Evolutionary conservation across 1,140 invertebrate species (phyloP), one percentile per base, ranked within the genome.

Genomic region (Plodia interpunctella): DNA sequence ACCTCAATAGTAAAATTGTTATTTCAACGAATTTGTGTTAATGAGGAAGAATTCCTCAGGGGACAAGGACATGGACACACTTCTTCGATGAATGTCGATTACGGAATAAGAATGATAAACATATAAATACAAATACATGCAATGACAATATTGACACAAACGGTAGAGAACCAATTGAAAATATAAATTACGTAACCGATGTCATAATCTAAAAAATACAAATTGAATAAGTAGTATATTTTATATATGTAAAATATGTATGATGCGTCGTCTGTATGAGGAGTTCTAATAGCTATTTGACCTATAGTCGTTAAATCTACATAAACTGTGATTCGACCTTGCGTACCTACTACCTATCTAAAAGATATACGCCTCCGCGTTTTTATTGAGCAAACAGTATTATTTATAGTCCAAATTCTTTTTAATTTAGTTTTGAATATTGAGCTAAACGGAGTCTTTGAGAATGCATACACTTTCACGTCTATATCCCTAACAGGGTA

Each of bases 281-380:
- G 21, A 35, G 32, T 68, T 63, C 28, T 68, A 63, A 60, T 54
- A 65, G 62, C 58, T 35, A 50, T 59, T 63, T 66, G 62, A 71
- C 72, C 72, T 66, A 63, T 62, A 71, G 59, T 68, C 59, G 62
- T 65, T 69, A 57, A 62, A 57, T 35, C 59, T 15, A 44, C n/a
- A 44, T 44, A 60, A 54, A 55, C 59, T 58, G 44, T 50, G 38
- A 57, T 62, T 63, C 30, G 70, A 69, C 72, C 72, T 74, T 74
- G 72, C 63, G 69, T 74, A 50, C 62, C 21, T 25, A 25, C 21
- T 25, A 25, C 21, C 6, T 25, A 25, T n/a, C 21, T 25, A 25
- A 3, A 25, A 25, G 21, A 25, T 25, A 25, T 32, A 32, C 8
- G 30, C 30, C 8, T 32, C 30, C 8, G 2, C 30, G 10, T 32